Percentiles rank a stretch among this genome's conserved stretches.
phyloP scores from a whole-genome alignment of 2,797 vertebrate genomes.

The Oreochromis grahami region DNA sequence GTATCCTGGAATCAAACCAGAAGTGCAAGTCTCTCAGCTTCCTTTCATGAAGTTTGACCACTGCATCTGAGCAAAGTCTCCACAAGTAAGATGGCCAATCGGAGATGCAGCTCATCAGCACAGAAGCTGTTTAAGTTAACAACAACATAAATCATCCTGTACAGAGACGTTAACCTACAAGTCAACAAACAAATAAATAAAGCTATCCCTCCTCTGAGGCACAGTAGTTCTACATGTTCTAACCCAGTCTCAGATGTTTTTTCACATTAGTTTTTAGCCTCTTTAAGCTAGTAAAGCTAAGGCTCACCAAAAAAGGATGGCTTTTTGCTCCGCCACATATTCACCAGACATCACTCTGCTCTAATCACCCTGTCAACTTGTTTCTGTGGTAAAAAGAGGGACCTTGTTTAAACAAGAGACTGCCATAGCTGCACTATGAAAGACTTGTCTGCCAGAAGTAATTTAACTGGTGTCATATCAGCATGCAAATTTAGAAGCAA shows the following conservation, averaged over 20 bases:
- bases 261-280: background rate
- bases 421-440: background rate
- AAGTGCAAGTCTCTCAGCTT: background rate
- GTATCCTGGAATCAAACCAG: background rate
- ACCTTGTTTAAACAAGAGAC: background rate
- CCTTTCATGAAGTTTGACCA: background rate
- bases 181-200: background rate
- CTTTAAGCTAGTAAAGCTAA: background rate
- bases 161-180: background rate
- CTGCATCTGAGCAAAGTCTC: background rate
- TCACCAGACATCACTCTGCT: background rate
- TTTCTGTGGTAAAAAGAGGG: background rate
- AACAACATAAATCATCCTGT: background rate
- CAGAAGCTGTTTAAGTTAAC: background rate
- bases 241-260: background rate
- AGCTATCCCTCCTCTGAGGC: constrained; percentile 19
- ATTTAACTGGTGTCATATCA: background rate
- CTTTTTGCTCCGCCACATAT: background rate
- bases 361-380: background rate
- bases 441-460: background rate
- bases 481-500: background rate
- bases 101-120: background rate
- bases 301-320: too few relatives aligned
- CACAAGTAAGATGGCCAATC: background rate
- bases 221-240: constrained; percentile 10